phyloP scores from a whole-genome alignment of 2,797 vertebrate species.

The Aselliscus stoliczkanus region DNA sequence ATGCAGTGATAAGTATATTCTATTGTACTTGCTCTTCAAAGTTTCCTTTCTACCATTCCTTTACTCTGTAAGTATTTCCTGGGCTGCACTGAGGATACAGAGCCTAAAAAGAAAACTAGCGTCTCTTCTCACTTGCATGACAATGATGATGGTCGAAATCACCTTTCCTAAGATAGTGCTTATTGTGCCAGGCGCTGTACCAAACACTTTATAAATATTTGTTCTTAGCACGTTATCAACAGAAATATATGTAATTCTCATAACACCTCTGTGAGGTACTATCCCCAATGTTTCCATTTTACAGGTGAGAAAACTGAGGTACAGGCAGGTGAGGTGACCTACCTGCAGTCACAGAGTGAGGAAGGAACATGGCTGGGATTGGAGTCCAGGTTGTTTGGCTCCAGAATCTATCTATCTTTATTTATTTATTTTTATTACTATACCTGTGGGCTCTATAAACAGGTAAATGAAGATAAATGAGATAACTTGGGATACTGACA shows the following conservation, averaged over 20 bases:
- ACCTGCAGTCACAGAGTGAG: neutral
- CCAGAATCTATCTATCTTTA: neutral
- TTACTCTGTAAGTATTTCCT: neutral
- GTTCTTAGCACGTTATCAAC: neutral
- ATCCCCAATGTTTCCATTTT: neutral
- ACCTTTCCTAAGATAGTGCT: neutral
- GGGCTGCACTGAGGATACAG: neutral
- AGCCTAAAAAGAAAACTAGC: neutral
- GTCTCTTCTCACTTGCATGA: rapidly evolving
- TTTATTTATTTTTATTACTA: neutral
- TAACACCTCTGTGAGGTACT: neutral
- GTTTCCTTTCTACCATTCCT: neutral
- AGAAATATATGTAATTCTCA: neutral
- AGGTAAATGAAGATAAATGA: neutral
- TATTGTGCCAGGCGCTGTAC: neutral
- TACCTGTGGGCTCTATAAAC: neutral
- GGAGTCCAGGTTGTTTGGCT: neutral
- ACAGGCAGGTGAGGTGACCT: neutral
- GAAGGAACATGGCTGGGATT: neutral
- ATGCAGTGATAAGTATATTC: rapidly evolving
- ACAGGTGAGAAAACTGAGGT: neutral
- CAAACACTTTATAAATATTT: neutral
- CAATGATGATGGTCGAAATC: rapidly evolving
- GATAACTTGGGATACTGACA: neutral
- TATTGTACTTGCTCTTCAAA: neutral